These are phyloP conservation scores for Luperina nickerlii DNA, from an alignment of 2,888 invertebrate genomes.

Conservation along the genomic window DNA sequence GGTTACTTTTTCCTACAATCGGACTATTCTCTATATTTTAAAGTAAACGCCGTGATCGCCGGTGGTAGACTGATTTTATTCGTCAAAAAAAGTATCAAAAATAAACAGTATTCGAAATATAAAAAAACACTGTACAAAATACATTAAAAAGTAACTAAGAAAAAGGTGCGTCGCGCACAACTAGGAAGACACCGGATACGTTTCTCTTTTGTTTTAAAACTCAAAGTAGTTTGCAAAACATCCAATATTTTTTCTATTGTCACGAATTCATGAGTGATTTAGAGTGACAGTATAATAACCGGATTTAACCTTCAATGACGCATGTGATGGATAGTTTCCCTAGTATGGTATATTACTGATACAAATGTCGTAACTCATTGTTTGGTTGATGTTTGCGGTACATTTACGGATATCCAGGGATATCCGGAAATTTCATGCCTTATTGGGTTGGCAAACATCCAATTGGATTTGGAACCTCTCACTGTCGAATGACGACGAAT, in stretches of 20 bases:
- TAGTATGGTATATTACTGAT: neutral
- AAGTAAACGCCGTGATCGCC: too few relatives aligned
- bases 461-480: neutral
- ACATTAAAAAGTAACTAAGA: too few relatives aligned
- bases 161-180: too few relatives aligned
- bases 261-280: neutral
- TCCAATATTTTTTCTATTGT: neutral
- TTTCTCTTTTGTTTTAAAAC: neutral
- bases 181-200: neutral
- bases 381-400: constrained; percentile 24
- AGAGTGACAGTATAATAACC: neutral
- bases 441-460: constrained; percentile 29
- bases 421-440: neutral
- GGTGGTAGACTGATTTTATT: too few relatives aligned
- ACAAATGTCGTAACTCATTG: constrained; percentile 29
- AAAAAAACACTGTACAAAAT: too few relatives aligned
- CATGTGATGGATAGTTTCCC: neutral
- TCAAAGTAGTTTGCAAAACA: neutral
- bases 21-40: too few relatives aligned
- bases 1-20: too few relatives aligned
- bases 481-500: neutral
- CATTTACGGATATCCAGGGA: constrained; percentile 10
- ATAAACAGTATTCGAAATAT: too few relatives aligned
- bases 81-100: too few relatives aligned
- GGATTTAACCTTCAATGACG: constrained; percentile 7